Conservation (phyloP, 2,113 vertebrate genomes). For the Misgurnus mizolepis region DNA sequence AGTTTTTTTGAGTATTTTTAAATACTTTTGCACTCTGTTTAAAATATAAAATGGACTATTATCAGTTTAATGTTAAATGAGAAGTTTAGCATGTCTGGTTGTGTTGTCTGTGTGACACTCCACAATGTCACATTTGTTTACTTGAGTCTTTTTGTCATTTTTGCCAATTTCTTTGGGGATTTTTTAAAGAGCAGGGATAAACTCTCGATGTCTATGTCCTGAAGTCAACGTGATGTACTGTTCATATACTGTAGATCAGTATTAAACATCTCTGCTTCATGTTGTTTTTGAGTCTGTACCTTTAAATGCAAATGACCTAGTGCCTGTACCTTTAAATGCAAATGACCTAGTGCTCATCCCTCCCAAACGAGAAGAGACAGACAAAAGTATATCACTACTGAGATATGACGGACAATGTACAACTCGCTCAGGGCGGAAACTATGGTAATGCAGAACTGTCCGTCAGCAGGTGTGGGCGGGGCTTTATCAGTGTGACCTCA, state of each 20-base stretch:
- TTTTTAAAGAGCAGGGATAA: background rate
- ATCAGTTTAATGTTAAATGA: background rate
- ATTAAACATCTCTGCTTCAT: constrained; percentile 19
- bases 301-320: no score
- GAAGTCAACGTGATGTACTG: constrained; percentile 10
- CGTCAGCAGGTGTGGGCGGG: no score
- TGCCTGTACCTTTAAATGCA: no score
- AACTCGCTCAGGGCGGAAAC: no score
- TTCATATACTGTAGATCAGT: constrained; percentile 33
- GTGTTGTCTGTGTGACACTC: background rate
- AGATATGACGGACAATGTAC: no score
- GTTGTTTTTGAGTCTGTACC: background rate
- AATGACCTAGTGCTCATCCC: no score
- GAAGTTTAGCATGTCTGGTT: background rate
- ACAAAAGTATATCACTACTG: no score
- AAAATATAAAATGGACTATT: background rate
- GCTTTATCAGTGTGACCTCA: no score
- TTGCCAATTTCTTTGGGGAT: background rate
- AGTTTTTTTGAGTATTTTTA: no score
- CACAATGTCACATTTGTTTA: background rate
- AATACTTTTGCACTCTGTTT: background rate
- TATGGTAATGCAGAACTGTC: no score
- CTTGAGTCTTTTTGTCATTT: background rate
- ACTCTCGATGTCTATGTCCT: background rate
- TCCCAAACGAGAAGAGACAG: no score